phyloP scores from a whole-genome alignment of 1,140 invertebrate species.

The Dryas iulia region DNA sequence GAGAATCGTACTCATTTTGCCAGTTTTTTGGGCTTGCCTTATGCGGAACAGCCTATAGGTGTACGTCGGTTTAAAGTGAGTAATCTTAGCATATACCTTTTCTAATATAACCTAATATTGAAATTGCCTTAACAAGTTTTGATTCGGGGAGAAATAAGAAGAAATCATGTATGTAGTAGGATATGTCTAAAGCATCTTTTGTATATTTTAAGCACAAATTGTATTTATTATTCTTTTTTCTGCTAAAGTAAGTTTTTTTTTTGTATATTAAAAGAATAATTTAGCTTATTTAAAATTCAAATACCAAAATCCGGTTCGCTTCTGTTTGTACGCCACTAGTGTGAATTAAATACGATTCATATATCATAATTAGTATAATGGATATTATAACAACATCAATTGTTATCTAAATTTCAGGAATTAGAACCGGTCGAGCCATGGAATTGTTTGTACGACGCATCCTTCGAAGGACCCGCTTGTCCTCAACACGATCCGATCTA shows the following conservation, averaged over 20 bases:
- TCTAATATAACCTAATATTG: no score
- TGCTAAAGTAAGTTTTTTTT: not conserved
- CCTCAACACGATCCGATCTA: constrained; percentile 71
- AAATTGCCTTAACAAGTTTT: no score
- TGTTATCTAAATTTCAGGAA: constrained; percentile 69
- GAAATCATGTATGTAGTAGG: no score
- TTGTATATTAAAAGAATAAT: not conserved
- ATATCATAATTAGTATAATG: no score
- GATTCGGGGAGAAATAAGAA: not conserved
- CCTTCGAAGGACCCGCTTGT: constrained; percentile 77
- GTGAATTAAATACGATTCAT: no score
- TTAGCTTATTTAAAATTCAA: not conserved
- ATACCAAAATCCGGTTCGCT: not conserved
- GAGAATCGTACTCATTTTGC: constrained; percentile 35
- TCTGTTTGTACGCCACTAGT: no score
- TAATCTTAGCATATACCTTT: not conserved
- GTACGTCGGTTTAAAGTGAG: constrained; percentile 19
- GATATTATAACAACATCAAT: not conserved
- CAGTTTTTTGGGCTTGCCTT: constrained; percentile 60
- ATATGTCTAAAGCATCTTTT: no score
- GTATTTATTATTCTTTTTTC: no score
- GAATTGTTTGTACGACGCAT: constrained; percentile 80
- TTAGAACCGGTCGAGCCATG: constrained; percentile 81
- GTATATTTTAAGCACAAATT: no score
- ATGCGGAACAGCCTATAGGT: constrained; percentile 55